Percentiles rank a stretch among this genome's conserved stretches.
Evolutionary conservation across 30 jellyfish, hydroid and myxozoan species (phyloP).

Genomic region (Cassiopea xamachana): DNA sequence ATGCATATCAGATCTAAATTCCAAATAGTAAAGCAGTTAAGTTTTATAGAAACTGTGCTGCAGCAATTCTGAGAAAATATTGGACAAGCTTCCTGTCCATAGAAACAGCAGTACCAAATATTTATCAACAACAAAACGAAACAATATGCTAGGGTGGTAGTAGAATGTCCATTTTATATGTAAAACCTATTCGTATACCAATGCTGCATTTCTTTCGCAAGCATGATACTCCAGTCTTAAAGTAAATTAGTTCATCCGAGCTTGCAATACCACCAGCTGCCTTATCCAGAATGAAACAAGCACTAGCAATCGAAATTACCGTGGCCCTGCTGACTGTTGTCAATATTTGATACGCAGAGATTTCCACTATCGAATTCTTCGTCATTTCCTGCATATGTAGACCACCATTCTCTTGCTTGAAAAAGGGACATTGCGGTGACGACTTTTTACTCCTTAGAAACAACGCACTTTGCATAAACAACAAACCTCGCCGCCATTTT

Average conservation of each 20-base stretch:
- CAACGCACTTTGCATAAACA: constrained; percentile 34
- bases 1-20: no score
- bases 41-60: no score
- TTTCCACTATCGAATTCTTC: constrained; percentile 84
- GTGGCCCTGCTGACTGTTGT: constrained; percentile 42
- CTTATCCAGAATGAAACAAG: background rate
- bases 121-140: no score
- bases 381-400: constrained; percentile 83
- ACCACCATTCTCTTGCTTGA: constrained; percentile 96
- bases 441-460: constrained; percentile 33
- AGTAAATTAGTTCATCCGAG: background rate
- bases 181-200: no score
- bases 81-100: no score
- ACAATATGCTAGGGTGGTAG: no score
- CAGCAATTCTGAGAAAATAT: no score
- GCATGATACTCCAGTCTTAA: background rate
- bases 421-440: constrained; percentile 76
- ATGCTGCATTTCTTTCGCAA: background rate
- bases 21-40: no score
- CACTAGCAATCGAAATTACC: constrained; percentile 5
- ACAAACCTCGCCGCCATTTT: constrained; percentile 52
- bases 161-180: no score
- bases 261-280: constrained; percentile 18
- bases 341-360: constrained; percentile 83
- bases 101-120: no score